These are phyloP conservation scores for Aphidoletes aphidimyza DNA, from an alignment of 2,888 invertebrate genomes.

Conservation along the genomic window DNA sequence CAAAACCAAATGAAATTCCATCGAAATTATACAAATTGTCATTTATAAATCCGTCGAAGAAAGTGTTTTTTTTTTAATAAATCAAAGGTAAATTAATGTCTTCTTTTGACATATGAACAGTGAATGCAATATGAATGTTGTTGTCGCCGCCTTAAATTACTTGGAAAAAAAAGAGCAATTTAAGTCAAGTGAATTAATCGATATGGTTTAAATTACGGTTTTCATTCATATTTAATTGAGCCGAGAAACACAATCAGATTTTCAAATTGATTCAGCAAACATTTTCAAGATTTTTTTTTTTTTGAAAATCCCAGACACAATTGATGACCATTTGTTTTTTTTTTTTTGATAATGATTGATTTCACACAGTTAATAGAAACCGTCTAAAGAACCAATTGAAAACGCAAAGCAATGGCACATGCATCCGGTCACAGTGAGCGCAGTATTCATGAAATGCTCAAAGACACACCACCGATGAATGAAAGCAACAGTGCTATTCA, in stretches of 20 bases:
- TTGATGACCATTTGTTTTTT: neutral
- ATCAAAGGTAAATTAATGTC: neutral
- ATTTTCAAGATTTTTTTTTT: neutral
- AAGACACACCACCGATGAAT: conserved; percentile 82
- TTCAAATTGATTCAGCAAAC: neutral
- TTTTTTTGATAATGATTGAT: neutral
- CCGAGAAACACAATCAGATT: too few relatives aligned
- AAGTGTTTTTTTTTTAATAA: neutral
- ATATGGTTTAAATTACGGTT: neutral
- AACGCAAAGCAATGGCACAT: too few relatives aligned
- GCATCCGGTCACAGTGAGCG: conserved; percentile 67
- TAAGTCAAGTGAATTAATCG: neutral
- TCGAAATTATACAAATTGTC: neutral
- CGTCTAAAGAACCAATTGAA: too few relatives aligned
- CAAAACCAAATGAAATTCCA: neutral
- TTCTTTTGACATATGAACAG: neutral
- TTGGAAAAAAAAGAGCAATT: neutral
- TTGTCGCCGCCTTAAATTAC: conserved; percentile 9
- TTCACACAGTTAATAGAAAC: neutral
- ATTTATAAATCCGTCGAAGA: conserved; percentile 8
- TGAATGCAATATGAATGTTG: neutral
- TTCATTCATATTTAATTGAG: neutral
- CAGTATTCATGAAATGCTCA: conserved; percentile 87
- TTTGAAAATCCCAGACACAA: neutral
- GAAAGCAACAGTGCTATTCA: conserved; percentile 80